A percentile compares a stretch with the other conserved stretches of the same genome.
phyloP scores from a whole-genome alignment of 2,797 vertebrate species.

The Cyclura pinguis region DNA sequence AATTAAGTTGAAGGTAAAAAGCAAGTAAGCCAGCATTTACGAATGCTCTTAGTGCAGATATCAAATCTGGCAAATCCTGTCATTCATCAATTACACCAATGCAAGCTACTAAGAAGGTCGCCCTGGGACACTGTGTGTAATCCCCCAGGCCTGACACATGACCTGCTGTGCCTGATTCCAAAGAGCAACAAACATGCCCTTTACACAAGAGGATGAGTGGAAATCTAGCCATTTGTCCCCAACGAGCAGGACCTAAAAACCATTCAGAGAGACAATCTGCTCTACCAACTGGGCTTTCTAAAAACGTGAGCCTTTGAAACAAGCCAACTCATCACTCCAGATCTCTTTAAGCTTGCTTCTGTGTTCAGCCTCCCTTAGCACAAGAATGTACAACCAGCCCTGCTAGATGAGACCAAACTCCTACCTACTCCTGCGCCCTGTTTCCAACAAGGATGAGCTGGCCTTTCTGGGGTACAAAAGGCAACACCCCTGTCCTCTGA shows the following conservation, averaged over 20 bases:
- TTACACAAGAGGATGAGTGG: slow-evolving; percentile 31
- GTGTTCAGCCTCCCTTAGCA: neutral
- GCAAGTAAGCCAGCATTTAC: slow-evolving; percentile 58
- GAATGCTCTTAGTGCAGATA: slow-evolving; percentile 60
- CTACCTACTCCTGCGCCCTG: neutral
- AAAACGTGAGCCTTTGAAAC: neutral
- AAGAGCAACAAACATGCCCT: neutral
- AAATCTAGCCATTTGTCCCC: slow-evolving; percentile 19
- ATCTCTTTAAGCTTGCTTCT: neutral
- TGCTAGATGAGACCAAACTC: neutral
- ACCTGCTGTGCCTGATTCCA: slow-evolving; percentile 64
- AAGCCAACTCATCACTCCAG: neutral
- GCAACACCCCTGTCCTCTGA: neutral
- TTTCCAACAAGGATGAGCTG: neutral
- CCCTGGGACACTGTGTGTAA: slow-evolving; percentile 61
- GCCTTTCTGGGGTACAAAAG: neutral
- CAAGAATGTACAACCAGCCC: too few relatives aligned
- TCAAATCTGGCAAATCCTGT: slow-evolving; percentile 65
- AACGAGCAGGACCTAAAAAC: neutral
- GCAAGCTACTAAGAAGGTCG: slow-evolving; percentile 70
- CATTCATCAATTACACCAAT: slow-evolving; percentile 65
- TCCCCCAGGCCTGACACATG: slow-evolving; percentile 67
- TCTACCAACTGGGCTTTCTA: neutral
- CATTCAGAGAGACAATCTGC: neutral
- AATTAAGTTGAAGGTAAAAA: slow-evolving; percentile 47